Evolutionary conservation across 2,797 vertebrate species (phyloP).

Genomic region (Cynodonichthys magdalenae): DNA sequence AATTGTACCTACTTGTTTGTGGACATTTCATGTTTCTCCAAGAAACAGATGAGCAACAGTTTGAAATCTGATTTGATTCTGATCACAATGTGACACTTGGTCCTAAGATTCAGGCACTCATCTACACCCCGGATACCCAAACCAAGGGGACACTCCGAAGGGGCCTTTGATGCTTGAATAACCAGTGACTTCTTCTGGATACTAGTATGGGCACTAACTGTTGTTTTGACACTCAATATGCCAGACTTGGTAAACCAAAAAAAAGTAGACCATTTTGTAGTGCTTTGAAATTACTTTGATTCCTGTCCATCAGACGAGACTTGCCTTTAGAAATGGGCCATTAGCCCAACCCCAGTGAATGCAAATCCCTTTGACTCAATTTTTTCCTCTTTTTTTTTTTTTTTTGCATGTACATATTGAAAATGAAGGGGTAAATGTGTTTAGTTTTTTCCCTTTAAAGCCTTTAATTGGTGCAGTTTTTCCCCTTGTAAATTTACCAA

Average conservation of each 20-base stretch:
- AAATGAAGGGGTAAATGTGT: constrained; percentile 42
- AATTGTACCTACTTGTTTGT: neutral
- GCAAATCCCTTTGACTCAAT: constrained; percentile 28
- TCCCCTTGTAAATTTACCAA: constrained; percentile 38
- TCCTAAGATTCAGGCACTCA: constrained; percentile 50
- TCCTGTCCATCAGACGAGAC: constrained; percentile 49
- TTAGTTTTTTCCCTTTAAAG: constrained; percentile 41
- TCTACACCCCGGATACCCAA: constrained; percentile 67
- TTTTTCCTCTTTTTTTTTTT: constrained; percentile 35
- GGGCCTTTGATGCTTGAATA: constrained; percentile 65
- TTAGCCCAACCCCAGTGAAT: constrained; percentile 47
- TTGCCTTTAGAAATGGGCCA: constrained; percentile 62
- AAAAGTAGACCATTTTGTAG: constrained; percentile 27
- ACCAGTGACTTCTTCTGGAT: constrained; percentile 38
- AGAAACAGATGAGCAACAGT: constrained; percentile 25
- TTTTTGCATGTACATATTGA: constrained; percentile 66
- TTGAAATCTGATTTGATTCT: constrained; percentile 2
- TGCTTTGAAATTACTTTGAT: constrained; percentile 46
- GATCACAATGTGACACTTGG: constrained; percentile 36
- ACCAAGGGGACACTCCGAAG: constrained; percentile 68
- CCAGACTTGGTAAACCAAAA: constrained; percentile 77
- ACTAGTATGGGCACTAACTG: constrained; percentile 50
- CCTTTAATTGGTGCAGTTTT: constrained; percentile 49
- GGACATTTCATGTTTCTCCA: constrained; percentile 19
- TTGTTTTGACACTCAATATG: constrained; percentile 59